These are phyloP conservation scores for Eptesicus fuscus DNA, from an alignment of 2,113 vertebrate species.

Conservation along the genomic window DNA sequence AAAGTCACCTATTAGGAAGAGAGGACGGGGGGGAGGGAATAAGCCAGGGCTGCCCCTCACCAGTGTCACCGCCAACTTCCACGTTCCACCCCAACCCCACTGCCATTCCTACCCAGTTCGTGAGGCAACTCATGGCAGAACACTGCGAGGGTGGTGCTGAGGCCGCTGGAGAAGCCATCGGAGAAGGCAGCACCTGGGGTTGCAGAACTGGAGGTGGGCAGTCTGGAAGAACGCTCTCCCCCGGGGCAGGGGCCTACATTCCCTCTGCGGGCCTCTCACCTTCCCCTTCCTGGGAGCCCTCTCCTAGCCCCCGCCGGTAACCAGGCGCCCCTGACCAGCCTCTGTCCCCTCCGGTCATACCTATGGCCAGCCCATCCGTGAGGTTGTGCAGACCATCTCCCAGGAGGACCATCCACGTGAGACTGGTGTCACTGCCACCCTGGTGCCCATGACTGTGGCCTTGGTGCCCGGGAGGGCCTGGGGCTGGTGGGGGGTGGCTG, in stretches of 20 bases:
- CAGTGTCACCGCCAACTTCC: not conserved
- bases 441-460: constrained; percentile 71
- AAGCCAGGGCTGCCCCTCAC: not conserved
- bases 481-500: not conserved
- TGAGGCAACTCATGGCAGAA: constrained; percentile 90
- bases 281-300: not conserved
- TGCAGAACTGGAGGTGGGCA: not conserved
- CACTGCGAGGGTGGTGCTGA: constrained; percentile 87
- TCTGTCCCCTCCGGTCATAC: constrained; percentile 57
- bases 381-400: constrained; percentile 85
- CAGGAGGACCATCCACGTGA: constrained; percentile 85
- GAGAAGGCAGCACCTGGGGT: constrained; percentile 86
- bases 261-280: rapidly evolving
- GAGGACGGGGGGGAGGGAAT: rapidly evolving
- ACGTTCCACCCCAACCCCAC: not conserved
- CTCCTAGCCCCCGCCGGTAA: not conserved
- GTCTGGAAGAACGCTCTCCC: not conserved
- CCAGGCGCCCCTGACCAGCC: not conserved
- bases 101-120: constrained; percentile 82
- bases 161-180: constrained; percentile 81
- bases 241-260: rapidly evolving
- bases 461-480: not conserved
- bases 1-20: constrained; percentile 81
- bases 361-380: constrained; percentile 86
- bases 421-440: constrained; percentile 2